Base-by-base conservation (phyloP, 2,113 vertebrate species). In the Sprattus sprattus region DNA sequence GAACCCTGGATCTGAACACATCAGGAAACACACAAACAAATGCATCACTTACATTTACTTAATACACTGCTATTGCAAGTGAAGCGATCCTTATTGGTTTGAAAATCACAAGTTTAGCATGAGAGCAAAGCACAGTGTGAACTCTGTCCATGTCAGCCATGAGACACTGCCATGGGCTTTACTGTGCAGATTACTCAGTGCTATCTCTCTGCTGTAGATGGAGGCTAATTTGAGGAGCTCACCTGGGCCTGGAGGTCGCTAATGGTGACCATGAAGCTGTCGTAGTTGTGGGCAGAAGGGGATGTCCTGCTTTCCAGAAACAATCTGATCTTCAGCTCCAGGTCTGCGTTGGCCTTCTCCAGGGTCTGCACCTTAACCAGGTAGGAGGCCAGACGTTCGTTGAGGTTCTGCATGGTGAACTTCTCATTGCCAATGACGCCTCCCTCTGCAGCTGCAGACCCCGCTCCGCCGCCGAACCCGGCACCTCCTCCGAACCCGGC, bases 391-490 rank as follows among this genome's bases (percentile, higher is more conserved):
- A 96, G 89, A 0, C 94, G 94, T 88, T 95, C 93, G 50, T 96
- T 96, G 67, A 96, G 92, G 90, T 94, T 95, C 90, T 94, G 93
- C 95, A 95, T 93, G 86, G 93, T 88, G 84, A 57, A 83, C 88
- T 96, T 95, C 86, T 95, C 91, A 44, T 92, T 95, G 87, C 89
- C 88, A 0, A 85, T 28, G 54, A 90, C 20, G 64, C 9, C 46
- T 49, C 87, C 88, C 0, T 91, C 0, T 81, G 84, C 89, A 93
- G 94, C 85, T 92, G 82, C 82, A 32, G 52, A 80, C 0, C 67
- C 71, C 25, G 82, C 83, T 25, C 20, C 67, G 0, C 49, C 83
- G 0, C 87, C 46, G 6, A 52, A 83, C 0, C 64, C 32, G 1
- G 39, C 39, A 39, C 39, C 39, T 1, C 71, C 0, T 1, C 84